Evolutionary conservation across 2,888 invertebrate genomes (phyloP), one percentile per base, ranked within the genome.

Genomic region (Calliopum simillimum): DNA sequence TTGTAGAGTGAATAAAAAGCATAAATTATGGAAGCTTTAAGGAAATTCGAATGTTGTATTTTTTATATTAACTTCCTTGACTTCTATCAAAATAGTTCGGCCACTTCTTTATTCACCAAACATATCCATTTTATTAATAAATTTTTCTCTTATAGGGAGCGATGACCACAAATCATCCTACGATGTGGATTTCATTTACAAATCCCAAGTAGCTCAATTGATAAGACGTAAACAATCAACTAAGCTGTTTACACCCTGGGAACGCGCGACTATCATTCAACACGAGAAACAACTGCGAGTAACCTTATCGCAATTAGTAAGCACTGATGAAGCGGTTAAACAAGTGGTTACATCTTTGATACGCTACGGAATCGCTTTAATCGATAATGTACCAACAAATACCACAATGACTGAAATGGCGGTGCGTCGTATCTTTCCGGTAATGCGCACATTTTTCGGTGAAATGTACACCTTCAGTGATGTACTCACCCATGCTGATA

Each of bases 361-460:
- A 56, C 76, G 81, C 5, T 86, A 82, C 71, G 87, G 87, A 21
- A 79, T 86, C 33, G 81, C 82, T 2, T 85, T 87, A 61, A 80
- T 86, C n/a, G 84, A 86, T 68, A 80, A 81, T 47, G 84, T 85
- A 53, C 81, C 82, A 0, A 76, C 84, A 14, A 86, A 79, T 65
- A 72, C 81, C 16, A 77, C 78, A 16, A 85, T 84, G 83, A 86
- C 86, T 0, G 86, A 86, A 75, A 85, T 90, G 68, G 89, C 88
- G 11, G 84, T 90, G 43, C 81, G 83, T 2, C 78, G 83, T 12
- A 80, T 94, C 1, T 90, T 91, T 25, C 90, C 90, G 0, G 86
- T 91, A 0, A 90, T 92, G 81, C 88, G 89, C 72, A 93, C 94
- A 0, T 83, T 93, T 65, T 95, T 91, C 79, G 94, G 94, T 4